Percentiles rank a stretch among this genome's conserved stretches.
Conservation (phyloP, 1,140 invertebrate genomes). For the Bombus cullumanus region DNA sequence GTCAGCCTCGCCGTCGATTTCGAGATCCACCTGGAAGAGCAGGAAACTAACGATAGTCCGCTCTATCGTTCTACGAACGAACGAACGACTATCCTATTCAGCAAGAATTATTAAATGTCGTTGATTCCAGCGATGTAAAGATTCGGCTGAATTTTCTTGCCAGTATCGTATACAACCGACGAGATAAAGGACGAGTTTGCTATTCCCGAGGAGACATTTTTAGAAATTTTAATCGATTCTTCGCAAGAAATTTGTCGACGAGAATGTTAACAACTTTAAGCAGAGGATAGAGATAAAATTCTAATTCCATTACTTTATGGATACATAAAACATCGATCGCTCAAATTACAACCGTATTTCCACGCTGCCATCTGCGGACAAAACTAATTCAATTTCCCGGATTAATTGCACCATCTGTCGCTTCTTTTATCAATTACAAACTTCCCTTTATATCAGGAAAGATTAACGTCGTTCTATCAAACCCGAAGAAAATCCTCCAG, state of each 20-base stretch:
- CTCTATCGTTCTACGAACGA: not conserved
- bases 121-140: not conserved
- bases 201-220: not conserved
- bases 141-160: not conserved
- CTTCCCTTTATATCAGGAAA: not conserved
- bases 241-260: not conserved
- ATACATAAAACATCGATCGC: not conserved
- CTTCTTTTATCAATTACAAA: conserved; percentile 13
- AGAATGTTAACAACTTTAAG: not conserved
- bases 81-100: conserved; percentile 2
- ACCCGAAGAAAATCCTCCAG: not conserved
- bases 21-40: conserved; percentile 42
- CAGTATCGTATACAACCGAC: not conserved
- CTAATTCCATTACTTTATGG: not conserved
- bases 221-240: too few relatives aligned
- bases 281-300: not conserved
- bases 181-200: not conserved
- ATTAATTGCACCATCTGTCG: conserved; percentile 10
- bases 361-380: not conserved
- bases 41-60: conserved; percentile 14
- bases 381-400: conserved; percentile 2
- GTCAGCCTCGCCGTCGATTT: conserved; percentile 72
- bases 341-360: conserved; percentile 4
- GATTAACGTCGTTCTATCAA: not conserved
- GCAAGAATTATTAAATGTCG: not conserved